Evolutionary conservation across 2,797 vertebrate genomes (phyloP).

Genomic region (Tiaroga cobitis): DNA sequence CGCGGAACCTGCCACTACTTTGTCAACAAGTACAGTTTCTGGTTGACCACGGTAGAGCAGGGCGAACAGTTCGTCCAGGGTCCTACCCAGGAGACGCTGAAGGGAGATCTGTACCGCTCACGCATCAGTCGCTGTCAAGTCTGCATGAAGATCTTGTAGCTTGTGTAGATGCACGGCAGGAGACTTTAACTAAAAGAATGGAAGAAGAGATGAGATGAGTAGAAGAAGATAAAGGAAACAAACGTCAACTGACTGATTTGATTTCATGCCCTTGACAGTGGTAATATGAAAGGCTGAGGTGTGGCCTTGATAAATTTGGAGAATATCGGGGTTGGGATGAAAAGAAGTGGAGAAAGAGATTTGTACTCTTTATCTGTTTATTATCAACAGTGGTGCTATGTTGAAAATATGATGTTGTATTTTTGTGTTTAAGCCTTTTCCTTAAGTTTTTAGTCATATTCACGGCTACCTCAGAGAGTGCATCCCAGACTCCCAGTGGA

Average conservation of each 20-base stretch:
- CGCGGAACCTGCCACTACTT: constrained; percentile 94
- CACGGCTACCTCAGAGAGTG: constrained; percentile 85
- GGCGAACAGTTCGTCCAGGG: constrained; percentile 79
- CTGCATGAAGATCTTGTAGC: constrained; percentile 94
- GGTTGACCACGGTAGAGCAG: constrained; percentile 89
- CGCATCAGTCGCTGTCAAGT: constrained; percentile 94
- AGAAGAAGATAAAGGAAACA: constrained; percentile 49
- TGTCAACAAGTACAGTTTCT: constrained; percentile 97
- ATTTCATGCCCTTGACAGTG: constrained; percentile 44
- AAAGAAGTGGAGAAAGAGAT: constrained; percentile 30
- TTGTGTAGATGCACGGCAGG: not conserved
- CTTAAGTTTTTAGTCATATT: constrained; percentile 66
- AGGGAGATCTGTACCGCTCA: constrained; percentile 86
- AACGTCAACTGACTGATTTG: constrained; percentile 60
- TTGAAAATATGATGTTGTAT: constrained; percentile 45
- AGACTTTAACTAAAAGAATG: constrained; percentile 30
- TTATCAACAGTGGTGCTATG: constrained; percentile 83
- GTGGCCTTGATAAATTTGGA: not conserved
- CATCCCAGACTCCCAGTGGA: constrained; percentile 48
- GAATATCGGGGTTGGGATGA: not conserved
- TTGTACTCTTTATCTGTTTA: constrained; percentile 62
- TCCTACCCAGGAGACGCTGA: constrained; percentile 84
- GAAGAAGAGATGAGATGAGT: constrained; percentile 32
- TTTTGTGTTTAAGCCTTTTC: constrained; percentile 61
- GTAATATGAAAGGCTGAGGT: not conserved